Conservation (phyloP, 2,797 vertebrate genomes). For the Lepilemur septentrionalis region DNA sequence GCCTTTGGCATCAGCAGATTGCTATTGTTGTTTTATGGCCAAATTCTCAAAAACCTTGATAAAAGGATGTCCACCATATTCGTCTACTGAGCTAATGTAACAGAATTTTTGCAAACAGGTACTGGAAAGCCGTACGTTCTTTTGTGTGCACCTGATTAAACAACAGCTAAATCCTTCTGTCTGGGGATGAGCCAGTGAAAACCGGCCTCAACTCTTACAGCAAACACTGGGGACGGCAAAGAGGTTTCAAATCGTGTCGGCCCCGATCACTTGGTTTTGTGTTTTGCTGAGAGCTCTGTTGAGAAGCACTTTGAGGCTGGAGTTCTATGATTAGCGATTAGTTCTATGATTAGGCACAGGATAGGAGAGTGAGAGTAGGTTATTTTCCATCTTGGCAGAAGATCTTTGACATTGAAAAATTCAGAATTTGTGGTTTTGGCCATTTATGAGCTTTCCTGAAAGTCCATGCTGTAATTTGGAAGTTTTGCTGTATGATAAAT, state of each 20-base stretch:
- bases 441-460: not conserved
- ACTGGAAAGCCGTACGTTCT: not conserved
- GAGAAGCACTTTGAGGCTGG: not conserved
- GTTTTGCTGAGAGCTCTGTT: not conserved
- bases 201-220: not conserved
- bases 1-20: not conserved
- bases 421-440: not conserved
- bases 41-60: slow-evolving; percentile 29
- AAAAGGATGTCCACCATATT: not conserved
- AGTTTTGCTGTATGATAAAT: not conserved
- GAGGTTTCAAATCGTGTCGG: not conserved
- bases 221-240: not conserved
- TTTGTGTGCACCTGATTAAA: slow-evolving; percentile 47
- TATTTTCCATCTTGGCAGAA: not conserved
- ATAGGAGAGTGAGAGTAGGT: not conserved
- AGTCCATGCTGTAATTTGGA: not conserved
- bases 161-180: slow-evolving; percentile 22
- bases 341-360: not conserved
- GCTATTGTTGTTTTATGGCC: slow-evolving; percentile 8
- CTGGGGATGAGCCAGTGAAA: not conserved
- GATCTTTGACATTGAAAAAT: not conserved
- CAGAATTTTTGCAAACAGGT: not conserved
- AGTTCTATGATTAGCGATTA: not conserved
- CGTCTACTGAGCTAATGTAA: not conserved
- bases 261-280: not conserved